Base-by-base conservation (phyloP, 2,113 vertebrate species). In the Baryphthengus martii region DNA sequence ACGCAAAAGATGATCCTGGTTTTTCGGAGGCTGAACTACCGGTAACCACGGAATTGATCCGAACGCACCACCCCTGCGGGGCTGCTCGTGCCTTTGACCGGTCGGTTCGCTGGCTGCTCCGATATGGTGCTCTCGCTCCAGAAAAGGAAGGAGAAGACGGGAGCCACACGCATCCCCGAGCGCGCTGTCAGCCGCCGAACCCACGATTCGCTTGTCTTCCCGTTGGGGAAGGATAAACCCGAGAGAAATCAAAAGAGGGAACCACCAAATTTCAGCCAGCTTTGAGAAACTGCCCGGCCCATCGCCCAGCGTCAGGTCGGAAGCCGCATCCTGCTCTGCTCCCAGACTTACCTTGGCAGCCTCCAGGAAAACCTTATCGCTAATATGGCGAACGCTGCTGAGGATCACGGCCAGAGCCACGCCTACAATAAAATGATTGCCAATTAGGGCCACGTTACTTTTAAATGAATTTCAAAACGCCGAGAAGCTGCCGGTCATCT, bases 351-450 rank as follows among this genome's bases (percentile, higher is more conserved):
- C 99, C 99, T 99, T 99, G 53, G 99, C 99, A 93, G 99, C 99
- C 94, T 99, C 99, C 18, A 99, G 98, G 97, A 99, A 99, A 62
- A 99, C 98, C 9, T 98, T 98, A 63, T 99, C 99, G 50, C 98
- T 99, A 85, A 99, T 99, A 85, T 99, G 99, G 84, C 99, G 98
- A 44, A 99, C 99, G 8, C 99, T 98, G 96, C 99, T 99, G 93
- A 99, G 98, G 97, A 99, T 98, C 82, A 99, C 99, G 55, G 99
- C 99, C 91, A 99, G 97, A 63, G 99, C 99, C 90, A 99, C 99
- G 16, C 99, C 99, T 99, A 59, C 42, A 86, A 96, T 5, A 88
- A 26, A 65, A 88, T 13, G 4, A 67, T 2, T 26, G 72, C 28
- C 76, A 49, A 2, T 94, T 6, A 94, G 75, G 79, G 63, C n/a